Percentiles rank a stretch among this genome's conserved stretches.
These are phyloP conservation scores for Cygnus olor DNA, from an alignment of 2,797 vertebrate species.

Conservation along the genomic window DNA sequence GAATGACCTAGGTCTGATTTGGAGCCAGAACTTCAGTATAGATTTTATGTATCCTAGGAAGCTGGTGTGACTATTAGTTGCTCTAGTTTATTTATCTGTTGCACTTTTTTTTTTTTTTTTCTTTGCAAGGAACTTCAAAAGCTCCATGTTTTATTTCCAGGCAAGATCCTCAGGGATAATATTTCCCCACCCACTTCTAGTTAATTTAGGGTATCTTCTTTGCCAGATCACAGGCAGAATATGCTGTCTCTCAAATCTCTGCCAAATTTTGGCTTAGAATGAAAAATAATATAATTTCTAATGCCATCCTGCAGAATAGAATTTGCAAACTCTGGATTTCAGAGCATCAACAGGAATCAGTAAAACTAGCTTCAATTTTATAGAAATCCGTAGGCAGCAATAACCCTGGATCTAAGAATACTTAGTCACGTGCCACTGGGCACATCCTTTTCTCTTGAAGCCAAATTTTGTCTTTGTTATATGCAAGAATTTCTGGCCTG, in stretches of 20 bases:
- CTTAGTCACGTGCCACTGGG: not conserved
- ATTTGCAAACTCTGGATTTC: slow-evolving; percentile 2
- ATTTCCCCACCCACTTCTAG: slow-evolving; percentile 51
- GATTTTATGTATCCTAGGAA: not conserved
- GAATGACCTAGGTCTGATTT: not conserved
- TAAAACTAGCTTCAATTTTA: not conserved
- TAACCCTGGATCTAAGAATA: not conserved
- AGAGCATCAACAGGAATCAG: not conserved
- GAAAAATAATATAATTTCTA: not conserved
- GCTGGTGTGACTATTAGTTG: not conserved
- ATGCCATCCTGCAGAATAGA: not conserved
- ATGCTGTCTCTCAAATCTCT: not conserved
- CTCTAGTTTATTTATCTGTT: not conserved
- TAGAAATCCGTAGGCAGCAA: not conserved
- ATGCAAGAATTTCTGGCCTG: not conserved
- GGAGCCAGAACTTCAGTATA: not conserved
- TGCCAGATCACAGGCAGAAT: slow-evolving; percentile 41
- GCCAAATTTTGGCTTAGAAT: slow-evolving; percentile 4
- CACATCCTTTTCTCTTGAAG: not conserved
- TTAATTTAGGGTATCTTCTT: slow-evolving; percentile 35
- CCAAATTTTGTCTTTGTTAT: not conserved
- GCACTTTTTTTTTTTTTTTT: not conserved
- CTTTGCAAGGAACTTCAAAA: slow-evolving; percentile 50
- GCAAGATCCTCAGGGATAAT: slow-evolving; percentile 47
- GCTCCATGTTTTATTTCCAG: slow-evolving; percentile 37